These are phyloP conservation scores for Brevimyrus niger DNA, from an alignment of 2,113 vertebrate species.

Conservation along the genomic window DNA sequence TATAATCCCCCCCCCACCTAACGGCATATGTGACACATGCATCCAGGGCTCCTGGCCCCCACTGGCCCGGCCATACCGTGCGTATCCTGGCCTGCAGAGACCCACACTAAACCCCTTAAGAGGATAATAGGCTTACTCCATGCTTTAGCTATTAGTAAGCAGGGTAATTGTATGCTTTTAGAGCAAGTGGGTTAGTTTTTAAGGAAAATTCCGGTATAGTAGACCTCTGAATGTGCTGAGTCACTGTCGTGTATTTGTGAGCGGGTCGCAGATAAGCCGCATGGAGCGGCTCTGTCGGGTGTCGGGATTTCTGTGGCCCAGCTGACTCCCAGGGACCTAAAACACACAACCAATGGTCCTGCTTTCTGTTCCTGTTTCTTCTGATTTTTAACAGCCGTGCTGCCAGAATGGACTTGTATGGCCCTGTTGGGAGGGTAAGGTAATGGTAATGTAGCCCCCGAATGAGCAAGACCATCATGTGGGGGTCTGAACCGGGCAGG, in stretches of 20 bases:
- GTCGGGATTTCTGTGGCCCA: not conserved
- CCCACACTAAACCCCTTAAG: not conserved
- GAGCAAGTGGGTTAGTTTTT: not conserved
- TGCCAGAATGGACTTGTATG: not conserved
- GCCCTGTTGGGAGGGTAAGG: not conserved
- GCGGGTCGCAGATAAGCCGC: conserved; percentile 27
- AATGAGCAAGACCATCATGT: not conserved
- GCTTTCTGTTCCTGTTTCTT: not conserved
- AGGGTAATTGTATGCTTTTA: not conserved
- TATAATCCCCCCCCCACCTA: not conserved
- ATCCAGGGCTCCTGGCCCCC: not conserved
- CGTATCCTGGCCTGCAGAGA: not conserved
- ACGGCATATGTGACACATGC: not conserved
- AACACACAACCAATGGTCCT: not conserved
- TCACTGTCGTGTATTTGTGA: not conserved
- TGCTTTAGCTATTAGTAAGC: not conserved
- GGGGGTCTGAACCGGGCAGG: not conserved
- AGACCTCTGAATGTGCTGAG: not conserved
- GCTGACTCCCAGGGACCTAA: not conserved
- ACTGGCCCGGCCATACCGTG: not conserved
- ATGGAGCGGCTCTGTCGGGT: conserved; percentile 23
- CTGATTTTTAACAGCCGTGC: not conserved
- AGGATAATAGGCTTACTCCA: not conserved
- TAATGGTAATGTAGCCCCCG: not conserved
- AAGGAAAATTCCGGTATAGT: not conserved